phyloP scores from a whole-genome alignment of 2,888 invertebrate genomes.

The Lycocerus yunnanus region DNA sequence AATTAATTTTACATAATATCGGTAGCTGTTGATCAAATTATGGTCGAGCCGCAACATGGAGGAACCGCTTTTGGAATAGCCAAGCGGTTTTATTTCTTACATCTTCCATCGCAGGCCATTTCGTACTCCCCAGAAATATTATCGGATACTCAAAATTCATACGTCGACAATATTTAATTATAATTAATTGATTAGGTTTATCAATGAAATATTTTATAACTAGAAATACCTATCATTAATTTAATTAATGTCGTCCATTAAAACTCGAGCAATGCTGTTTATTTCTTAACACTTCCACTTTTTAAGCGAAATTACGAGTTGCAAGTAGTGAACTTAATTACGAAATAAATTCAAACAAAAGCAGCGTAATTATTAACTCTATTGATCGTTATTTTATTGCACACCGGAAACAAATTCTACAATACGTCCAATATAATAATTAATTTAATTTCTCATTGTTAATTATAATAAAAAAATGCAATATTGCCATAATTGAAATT shows the following conservation, averaged over 20 bases:
- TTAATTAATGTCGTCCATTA: slow-evolving; percentile 15
- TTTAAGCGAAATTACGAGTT: slow-evolving; percentile 9
- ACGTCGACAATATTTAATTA: slow-evolving; percentile 31
- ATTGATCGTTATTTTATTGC: slow-evolving; percentile 24
- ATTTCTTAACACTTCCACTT: slow-evolving; percentile 16
- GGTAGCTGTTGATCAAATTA: slow-evolving; percentile 20
- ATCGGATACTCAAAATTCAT: slow-evolving; percentile 28
- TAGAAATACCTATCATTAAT: slow-evolving; percentile 11
- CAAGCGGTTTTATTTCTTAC: neutral
- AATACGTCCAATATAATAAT: slow-evolving; percentile 12
- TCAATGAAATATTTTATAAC: slow-evolving; percentile 28
- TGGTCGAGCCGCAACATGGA: slow-evolving; percentile 8
- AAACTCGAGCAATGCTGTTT: slow-evolving; percentile 11
- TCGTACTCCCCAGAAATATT: slow-evolving; percentile 26
- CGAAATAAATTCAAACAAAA: slow-evolving; percentile 18
- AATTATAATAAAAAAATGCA: slow-evolving; percentile 16
- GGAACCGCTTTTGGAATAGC: neutral
- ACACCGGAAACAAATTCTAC: slow-evolving; percentile 21
- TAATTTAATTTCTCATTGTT: slow-evolving; percentile 22
- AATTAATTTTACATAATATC: slow-evolving; percentile 29
- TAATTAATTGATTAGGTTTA: slow-evolving; percentile 32
- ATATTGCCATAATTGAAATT: slow-evolving; percentile 18
- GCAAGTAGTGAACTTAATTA: slow-evolving; percentile 17
- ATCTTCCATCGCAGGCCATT: neutral
- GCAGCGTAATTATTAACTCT: slow-evolving; percentile 13